These are phyloP conservation scores for Muntiacus reevesi DNA, from an alignment of 2,113 vertebrate species.

Conservation along the genomic window DNA sequence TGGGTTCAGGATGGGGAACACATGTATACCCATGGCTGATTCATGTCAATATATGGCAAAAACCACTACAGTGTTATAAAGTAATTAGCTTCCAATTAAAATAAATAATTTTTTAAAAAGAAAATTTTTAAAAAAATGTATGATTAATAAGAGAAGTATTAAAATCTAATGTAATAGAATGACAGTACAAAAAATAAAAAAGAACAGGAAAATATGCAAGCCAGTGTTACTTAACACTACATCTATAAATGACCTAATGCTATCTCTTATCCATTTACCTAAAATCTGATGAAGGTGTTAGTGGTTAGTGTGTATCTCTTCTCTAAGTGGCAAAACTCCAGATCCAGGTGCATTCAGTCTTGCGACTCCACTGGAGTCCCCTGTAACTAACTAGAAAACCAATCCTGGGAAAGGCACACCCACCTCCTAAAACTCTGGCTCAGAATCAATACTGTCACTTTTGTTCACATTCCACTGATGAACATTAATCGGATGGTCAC, in stretches of 20 bases:
- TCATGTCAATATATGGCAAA: neutral
- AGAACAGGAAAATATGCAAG: neutral
- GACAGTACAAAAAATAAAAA: neutral
- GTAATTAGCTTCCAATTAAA: neutral
- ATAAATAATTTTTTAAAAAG: neutral
- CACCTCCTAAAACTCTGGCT: neutral
- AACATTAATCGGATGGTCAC: neutral
- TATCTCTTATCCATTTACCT: neutral
- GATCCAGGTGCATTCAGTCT: neutral
- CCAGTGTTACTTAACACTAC: neutral
- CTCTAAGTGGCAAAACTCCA: neutral
- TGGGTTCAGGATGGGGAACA: neutral
- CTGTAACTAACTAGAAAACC: neutral
- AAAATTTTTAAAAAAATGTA: neutral
- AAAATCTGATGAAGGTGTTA: neutral
- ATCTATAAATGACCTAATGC: neutral
- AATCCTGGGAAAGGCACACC: neutral
- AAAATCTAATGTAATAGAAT: neutral
- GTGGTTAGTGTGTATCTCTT: neutral
- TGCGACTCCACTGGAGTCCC: neutral
- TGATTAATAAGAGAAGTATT: neutral
- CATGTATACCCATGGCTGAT: neutral
- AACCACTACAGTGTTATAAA: neutral
- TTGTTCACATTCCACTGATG: neutral
- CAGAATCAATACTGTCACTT: neutral